phyloP scores from a whole-genome alignment of 2,888 invertebrate species.

The Lordiphosa andalusiaca region DNA sequence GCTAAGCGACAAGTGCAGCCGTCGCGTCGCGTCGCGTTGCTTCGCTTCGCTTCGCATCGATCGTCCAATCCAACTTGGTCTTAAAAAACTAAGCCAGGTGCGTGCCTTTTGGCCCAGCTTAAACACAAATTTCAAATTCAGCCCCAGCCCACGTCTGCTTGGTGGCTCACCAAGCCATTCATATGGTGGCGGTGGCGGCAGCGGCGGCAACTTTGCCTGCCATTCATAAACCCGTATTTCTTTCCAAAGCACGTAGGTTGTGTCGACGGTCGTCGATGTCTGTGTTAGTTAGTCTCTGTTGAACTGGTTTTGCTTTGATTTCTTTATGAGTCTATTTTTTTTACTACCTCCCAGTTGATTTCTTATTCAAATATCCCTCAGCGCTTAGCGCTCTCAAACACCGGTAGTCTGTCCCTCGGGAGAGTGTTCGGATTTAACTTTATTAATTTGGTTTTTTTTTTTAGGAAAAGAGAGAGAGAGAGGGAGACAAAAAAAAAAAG shows the following conservation, averaged over 20 bases:
- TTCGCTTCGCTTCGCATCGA: slow-evolving; percentile 40
- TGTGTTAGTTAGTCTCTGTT: slow-evolving; percentile 56
- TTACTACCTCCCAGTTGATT: slow-evolving; percentile 27
- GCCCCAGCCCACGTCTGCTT: slow-evolving; percentile 36
- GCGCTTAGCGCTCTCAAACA: slow-evolving; percentile 2
- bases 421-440: slow-evolving; percentile 23
- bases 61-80: slow-evolving; percentile 55
- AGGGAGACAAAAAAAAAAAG: too few relatives aligned
- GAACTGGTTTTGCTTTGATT: slow-evolving; percentile 55
- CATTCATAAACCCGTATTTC: slow-evolving; percentile 70
- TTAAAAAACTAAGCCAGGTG: slow-evolving; percentile 62
- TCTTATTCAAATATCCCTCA: slow-evolving; percentile 51
- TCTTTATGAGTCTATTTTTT: slow-evolving; percentile 53
- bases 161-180: slow-evolving; percentile 30
- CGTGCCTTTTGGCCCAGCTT: slow-evolving; percentile 46
- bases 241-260: slow-evolving; percentile 57
- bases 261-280: slow-evolving; percentile 34
- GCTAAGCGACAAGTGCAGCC: slow-evolving; percentile 69
- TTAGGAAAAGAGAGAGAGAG: slow-evolving; percentile 6
- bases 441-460: slow-evolving; percentile 37
- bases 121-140: slow-evolving; percentile 58
- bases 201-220: slow-evolving; percentile 8
- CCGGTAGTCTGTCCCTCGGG: slow-evolving; percentile 23
- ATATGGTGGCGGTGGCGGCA: slow-evolving; percentile 47
- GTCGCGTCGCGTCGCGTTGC: slow-evolving; percentile 53